Conservation (phyloP, 2,113 vertebrate species). For the Felis catus region DNA sequence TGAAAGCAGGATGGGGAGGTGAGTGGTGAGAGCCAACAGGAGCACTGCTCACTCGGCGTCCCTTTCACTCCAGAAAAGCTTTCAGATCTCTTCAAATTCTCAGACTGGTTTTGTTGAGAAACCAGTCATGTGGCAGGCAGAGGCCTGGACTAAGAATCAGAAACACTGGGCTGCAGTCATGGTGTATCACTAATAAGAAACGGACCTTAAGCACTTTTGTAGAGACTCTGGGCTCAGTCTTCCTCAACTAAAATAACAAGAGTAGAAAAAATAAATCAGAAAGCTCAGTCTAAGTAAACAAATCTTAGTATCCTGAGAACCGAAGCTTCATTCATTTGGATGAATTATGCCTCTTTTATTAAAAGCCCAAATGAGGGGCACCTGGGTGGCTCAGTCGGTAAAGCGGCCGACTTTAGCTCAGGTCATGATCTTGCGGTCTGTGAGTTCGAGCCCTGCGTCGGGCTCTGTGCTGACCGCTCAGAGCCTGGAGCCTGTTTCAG, state of each 20-base stretch:
- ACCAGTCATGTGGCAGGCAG: not conserved
- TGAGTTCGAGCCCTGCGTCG: too few species aligned
- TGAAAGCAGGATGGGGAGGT: not conserved
- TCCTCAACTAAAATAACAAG: not conserved
- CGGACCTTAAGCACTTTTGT: not conserved
- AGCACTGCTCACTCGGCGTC: not conserved
- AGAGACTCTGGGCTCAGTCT: not conserved
- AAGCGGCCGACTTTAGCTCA: too few species aligned
- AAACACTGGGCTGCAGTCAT: not conserved
- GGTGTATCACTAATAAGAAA: not conserved
- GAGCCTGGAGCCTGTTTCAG: too few species aligned
- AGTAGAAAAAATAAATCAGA: not conserved
- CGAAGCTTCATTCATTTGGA: not conserved
- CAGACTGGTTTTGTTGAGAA: not conserved
- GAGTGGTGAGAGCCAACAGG: rapidly evolving
- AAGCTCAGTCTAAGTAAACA: not conserved
- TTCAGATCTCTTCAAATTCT: not conserved
- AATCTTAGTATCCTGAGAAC: not conserved
- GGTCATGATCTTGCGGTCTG: too few species aligned
- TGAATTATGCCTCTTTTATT: not conserved
- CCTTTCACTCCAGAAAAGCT: not conserved
- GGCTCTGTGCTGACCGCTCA: too few species aligned
- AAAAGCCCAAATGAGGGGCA: not conserved
- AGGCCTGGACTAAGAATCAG: not conserved
- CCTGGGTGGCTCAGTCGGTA: too few species aligned